Conservation (phyloP, 2,888 invertebrate species). For the Drosophila acutilabella region DNA sequence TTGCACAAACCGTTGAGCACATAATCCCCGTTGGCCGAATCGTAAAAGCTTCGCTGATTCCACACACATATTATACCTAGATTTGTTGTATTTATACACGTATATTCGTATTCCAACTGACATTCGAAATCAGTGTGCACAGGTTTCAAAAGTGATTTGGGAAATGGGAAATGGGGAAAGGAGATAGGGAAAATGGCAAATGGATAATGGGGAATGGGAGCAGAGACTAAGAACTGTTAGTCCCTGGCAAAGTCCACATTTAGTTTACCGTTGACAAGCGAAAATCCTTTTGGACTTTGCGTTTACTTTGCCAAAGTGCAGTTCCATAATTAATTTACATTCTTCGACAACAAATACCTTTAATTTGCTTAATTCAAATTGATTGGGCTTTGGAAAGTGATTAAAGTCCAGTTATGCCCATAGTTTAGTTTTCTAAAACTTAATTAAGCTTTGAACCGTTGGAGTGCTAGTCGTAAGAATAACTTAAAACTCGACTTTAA, state of each 20-base stretch:
- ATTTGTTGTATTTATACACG: conserved; percentile 70
- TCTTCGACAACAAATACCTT: neutral
- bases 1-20: conserved; percentile 57
- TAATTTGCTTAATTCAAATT: neutral
- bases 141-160: conserved; percentile 73
- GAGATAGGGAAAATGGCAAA: too few relatives aligned
- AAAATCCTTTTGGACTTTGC: conserved; percentile 9
- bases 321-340: conserved; percentile 12
- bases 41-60: conserved; percentile 71
- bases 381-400: neutral
- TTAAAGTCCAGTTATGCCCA: neutral
- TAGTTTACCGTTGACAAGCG: conserved; percentile 17
- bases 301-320: conserved; percentile 7
- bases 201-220: too few relatives aligned
- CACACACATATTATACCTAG: conserved; percentile 76
- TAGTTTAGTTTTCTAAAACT: too few relatives aligned
- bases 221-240: conserved; percentile 12
- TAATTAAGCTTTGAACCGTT: too few relatives aligned
- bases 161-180: conserved; percentile 25
- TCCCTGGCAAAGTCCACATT: conserved; percentile 42
- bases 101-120: conserved; percentile 8
- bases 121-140: conserved; percentile 63
- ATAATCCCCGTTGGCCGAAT: conserved; percentile 73
- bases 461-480: too few relatives aligned
- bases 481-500: too few relatives aligned